Conservation (phyloP, 2,797 vertebrate species). For the Urosaurus nigricauda region DNA sequence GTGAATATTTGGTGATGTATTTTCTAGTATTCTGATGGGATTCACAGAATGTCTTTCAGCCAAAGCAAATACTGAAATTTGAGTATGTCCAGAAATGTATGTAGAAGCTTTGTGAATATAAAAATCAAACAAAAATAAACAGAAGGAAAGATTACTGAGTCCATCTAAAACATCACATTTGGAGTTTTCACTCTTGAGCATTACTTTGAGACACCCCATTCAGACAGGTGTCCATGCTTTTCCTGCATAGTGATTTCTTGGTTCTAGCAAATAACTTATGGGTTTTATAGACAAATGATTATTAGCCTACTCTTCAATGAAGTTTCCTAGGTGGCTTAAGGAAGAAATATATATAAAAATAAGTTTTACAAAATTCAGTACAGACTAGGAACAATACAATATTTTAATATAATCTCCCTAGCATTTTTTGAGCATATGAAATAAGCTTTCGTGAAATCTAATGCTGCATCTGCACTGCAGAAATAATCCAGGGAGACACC, state of each 20-base stretch:
- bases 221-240: neutral
- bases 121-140: neutral
- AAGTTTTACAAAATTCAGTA: neutral
- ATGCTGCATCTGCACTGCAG: too few species aligned
- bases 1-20: slow-evolving; percentile 12
- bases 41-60: neutral
- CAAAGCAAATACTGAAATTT: neutral
- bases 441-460: neutral
- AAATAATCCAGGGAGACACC: too few species aligned
- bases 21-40: neutral
- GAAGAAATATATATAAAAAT: neutral
- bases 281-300: neutral
- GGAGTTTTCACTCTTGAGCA: too few species aligned
- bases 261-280: slow-evolving; percentile 54
- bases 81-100: neutral
- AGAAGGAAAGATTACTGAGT: too few species aligned
- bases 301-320: neutral
- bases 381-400: neutral
- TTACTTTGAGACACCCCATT: too few species aligned
- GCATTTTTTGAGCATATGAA: neutral
- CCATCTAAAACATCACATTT: too few species aligned
- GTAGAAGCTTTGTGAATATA: neutral
- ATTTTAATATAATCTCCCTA: neutral
- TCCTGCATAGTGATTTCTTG: slow-evolving; percentile 23
- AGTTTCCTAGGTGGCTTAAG: neutral